phyloP scores from a whole-genome alignment of 2,797 vertebrate species.

The Crypturellus tataupa region DNA sequence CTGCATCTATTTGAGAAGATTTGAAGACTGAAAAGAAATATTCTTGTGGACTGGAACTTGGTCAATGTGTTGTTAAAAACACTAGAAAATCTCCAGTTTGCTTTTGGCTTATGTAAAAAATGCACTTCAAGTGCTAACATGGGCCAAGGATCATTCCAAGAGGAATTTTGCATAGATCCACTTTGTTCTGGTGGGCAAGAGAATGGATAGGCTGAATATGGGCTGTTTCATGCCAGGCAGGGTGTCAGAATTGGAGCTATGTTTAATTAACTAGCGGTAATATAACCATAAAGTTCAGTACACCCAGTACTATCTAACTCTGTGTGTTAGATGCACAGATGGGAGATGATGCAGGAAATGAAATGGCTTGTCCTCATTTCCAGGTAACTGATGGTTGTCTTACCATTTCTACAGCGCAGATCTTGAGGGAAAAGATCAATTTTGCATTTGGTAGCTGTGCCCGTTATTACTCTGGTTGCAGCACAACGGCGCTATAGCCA shows the following conservation, averaged over 20 bases:
- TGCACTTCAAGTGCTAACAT: not conserved
- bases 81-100: not conserved
- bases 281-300: not conserved
- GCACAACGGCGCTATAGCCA: not conserved
- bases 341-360: not conserved
- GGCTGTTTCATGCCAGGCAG: not conserved
- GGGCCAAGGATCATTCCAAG: not conserved
- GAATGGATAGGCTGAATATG: not conserved
- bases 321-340: not conserved
- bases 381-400: not conserved
- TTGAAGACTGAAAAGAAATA: not conserved
- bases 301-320: rapidly evolving
- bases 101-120: not conserved
- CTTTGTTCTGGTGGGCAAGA: not conserved
- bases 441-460: not conserved
- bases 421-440: not conserved
- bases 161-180: not conserved
- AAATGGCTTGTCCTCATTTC: not conserved
- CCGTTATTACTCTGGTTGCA: not conserved
- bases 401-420: too few species aligned
- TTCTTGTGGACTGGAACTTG: not conserved
- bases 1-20: not conserved
- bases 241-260: not conserved
- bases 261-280: not conserved
- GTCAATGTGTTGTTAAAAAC: not conserved